These are phyloP conservation scores for Myioborus miniatus DNA, from an alignment of 2,797 vertebrate genomes.

Conservation along the genomic window DNA sequence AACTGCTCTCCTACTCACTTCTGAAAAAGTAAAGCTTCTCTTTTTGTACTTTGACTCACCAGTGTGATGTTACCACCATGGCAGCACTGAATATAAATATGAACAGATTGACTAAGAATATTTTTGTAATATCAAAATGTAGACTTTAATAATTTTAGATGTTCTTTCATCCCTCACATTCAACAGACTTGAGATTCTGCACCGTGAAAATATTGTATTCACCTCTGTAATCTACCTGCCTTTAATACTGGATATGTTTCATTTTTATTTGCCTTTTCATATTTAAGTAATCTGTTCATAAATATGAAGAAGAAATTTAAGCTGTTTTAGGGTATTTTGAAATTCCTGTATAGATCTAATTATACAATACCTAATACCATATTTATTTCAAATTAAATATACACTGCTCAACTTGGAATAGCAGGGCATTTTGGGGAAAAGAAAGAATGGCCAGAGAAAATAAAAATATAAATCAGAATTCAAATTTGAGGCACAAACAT, in stretches of 20 bases:
- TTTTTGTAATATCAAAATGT: not conserved
- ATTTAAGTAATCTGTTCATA: not conserved
- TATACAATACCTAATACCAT: not conserved
- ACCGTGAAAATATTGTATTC: not conserved
- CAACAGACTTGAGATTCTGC: not conserved
- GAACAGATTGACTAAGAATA: conserved; percentile 3
- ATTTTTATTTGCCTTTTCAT: not conserved
- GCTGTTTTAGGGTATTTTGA: not conserved
- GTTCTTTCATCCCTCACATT: not conserved
- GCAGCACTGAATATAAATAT: conserved; percentile 1
- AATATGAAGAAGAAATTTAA: not conserved
- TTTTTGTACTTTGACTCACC: conserved; percentile 22
- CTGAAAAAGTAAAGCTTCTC: not conserved
- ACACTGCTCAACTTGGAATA: not conserved
- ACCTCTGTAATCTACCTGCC: not conserved
- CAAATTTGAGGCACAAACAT: not conserved
- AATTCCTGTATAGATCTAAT: not conserved
- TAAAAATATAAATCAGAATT: not conserved
- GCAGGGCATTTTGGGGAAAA: not conserved
- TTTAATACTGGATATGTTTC: not conserved
- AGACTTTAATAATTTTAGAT: not conserved
- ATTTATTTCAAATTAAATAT: not conserved
- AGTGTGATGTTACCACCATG: not conserved
- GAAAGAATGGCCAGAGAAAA: not conserved
- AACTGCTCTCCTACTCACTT: conserved; percentile 30